Percentiles rank a stretch among this genome's conserved stretches.
Evolutionary conservation across 2,113 vertebrate genomes (phyloP).

Genomic region (Pithys albifrons): DNA sequence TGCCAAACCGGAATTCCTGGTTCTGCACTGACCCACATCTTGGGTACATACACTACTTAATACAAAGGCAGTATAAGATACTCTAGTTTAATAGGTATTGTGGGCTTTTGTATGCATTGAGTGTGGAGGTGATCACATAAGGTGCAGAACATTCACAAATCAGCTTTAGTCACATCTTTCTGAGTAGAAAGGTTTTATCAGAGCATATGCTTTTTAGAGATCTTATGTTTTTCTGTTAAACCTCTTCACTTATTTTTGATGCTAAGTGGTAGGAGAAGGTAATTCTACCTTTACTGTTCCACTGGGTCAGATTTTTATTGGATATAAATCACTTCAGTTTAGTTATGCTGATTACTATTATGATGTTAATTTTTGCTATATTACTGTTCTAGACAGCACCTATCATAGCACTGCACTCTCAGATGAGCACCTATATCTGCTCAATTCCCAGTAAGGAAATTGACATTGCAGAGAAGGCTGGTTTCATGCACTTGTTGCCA

Average conservation of each 20-base stretch:
- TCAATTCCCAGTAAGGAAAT: neutral
- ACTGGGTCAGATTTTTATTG: neutral
- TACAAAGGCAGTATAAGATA: neutral
- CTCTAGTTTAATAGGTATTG: neutral
- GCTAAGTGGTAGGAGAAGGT: neutral
- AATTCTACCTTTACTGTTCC: neutral
- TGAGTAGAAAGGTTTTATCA: neutral
- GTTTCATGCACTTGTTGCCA: neutral
- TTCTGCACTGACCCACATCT: neutral
- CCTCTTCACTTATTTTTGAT: neutral
- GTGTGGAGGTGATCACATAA: neutral
- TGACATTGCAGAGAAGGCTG: neutral
- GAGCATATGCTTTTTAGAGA: neutral
- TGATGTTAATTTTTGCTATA: neutral
- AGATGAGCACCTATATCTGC: neutral
- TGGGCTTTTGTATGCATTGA: neutral
- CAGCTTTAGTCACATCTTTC: neutral
- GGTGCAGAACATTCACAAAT: neutral
- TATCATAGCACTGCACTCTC: neutral
- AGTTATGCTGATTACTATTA: neutral
- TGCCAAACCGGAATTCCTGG: neutral
- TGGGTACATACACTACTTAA: neutral
- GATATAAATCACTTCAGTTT: neutral
- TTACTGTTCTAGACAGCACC: neutral
- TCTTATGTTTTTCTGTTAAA: neutral